Percentiles rank a stretch among this genome's conserved stretches.
Evolutionary conservation across 2,113 vertebrate genomes (phyloP).

Genomic region (Eira barbara): DNA sequence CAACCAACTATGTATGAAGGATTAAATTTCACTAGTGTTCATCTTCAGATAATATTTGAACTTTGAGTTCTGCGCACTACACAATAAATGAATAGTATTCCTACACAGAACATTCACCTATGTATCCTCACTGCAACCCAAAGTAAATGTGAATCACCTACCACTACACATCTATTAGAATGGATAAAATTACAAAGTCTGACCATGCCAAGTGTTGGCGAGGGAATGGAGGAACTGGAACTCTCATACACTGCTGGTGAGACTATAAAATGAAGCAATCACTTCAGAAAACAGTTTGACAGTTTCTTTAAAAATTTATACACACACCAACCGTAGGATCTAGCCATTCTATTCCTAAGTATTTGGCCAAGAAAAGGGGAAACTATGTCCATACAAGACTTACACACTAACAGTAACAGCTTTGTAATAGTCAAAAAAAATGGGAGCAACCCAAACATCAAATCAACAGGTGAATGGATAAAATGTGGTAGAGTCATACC

Average conservation of each 20-base stretch:
- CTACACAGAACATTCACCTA: background rate
- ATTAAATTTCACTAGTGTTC: background rate
- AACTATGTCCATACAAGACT: background rate
- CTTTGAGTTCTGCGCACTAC: background rate
- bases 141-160: background rate
- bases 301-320: background rate
- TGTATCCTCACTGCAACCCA: background rate
- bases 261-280: background rate
- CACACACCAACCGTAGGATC: background rate
- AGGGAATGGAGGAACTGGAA: background rate
- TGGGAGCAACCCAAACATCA: background rate
- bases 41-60: background rate
- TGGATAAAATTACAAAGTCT: background rate
- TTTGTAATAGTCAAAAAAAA: background rate
- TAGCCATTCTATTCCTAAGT: background rate
- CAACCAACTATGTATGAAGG: background rate
- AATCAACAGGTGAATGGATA: background rate
- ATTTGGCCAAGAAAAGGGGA: background rate
- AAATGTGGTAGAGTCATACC: background rate
- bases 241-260: background rate
- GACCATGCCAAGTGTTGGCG: background rate
- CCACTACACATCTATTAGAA: background rate
- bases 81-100: background rate
- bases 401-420: background rate
- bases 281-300: background rate